Evolutionary conservation across 2,113 vertebrate species (phyloP), one percentile per base, ranked within the genome.

Genomic region (Hypanus sabinus): DNA sequence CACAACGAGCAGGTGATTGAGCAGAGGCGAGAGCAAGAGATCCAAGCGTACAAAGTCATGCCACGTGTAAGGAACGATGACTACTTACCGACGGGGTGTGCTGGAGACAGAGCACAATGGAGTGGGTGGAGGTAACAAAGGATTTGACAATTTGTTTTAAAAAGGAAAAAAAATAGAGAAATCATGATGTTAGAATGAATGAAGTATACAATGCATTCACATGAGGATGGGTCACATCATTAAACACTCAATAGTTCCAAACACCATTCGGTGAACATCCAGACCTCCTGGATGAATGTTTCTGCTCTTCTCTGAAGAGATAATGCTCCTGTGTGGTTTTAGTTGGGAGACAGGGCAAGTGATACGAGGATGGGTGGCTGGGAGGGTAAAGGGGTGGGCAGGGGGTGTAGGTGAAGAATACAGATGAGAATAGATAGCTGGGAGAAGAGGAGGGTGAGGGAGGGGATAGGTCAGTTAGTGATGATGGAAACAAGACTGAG

Each of bases 81-180:
- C 96, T 99, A 99, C 99, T 99, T 99, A 99, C 99, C 99, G 94
- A 99, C 98, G 91, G 98, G 98, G 97, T 98, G 98, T 97, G 97
- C 99, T 99, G 98, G 97, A 98, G 97, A 99, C 97, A 98, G 97
- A 97, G 33, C 85, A 99, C 97, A 99, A 99, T 99, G 98, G 97
- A 97, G 97, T 97, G 97, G 98, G 96, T 97, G 97, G 97, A 97
- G 96, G 97, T 96, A 97, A 97, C 96, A 95, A 97, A 97, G 95
- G 96, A 95, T 24, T 94, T 95, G 97, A 96, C 97, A 97, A 68
- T 90, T 90, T 65, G 62, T 88, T 65, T 68, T 30, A 96, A 96
- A 96, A 97, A 95, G 96, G 96, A 97, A n/a, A 68, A 33, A 95
- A 57, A 94, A 94, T 94, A 96, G 55, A 96, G 95, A 97, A 95